Evolutionary conservation across 2,113 vertebrate species (phyloP).

Genomic region (Pagrus major): DNA sequence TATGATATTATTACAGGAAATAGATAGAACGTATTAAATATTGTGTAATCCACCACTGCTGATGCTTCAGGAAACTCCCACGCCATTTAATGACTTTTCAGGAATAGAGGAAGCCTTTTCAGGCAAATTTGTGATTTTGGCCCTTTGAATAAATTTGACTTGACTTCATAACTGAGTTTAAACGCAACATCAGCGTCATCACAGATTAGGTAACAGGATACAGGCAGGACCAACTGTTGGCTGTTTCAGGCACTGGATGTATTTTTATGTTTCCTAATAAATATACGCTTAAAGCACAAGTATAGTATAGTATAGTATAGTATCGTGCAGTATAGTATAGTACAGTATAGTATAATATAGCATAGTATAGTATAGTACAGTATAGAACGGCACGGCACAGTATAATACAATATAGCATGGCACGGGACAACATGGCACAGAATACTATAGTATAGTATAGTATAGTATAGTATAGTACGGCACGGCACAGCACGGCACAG

Average conservation of each 20-base stretch:
- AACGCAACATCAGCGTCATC: slow-evolving; percentile 4
- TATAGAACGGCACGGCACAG: too few species aligned
- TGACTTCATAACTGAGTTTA: background rate
- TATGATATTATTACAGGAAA: too few species aligned
- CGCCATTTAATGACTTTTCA: background rate
- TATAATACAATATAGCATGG: too few species aligned
- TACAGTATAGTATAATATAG: background rate
- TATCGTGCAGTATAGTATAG: too few species aligned
- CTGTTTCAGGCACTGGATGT: background rate
- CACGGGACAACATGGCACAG: too few species aligned
- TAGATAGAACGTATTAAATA: background rate
- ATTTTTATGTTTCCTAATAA: background rate
- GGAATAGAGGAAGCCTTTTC: background rate
- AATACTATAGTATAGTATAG: too few species aligned
- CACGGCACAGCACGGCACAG: too few species aligned
- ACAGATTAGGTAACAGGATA: slow-evolving; percentile 18
- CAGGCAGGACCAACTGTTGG: slow-evolving; percentile 18
- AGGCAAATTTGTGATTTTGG: background rate
- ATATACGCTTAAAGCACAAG: too few species aligned
- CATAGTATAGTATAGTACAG: background rate
- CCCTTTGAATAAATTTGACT: background rate
- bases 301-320: too few species aligned
- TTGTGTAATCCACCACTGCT: background rate
- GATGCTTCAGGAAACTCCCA: background rate
- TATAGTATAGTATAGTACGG: too few species aligned